These are phyloP conservation scores for Neofelis nebulosa DNA, from an alignment of 2,113 vertebrate genomes.

Conservation along the genomic window DNA sequence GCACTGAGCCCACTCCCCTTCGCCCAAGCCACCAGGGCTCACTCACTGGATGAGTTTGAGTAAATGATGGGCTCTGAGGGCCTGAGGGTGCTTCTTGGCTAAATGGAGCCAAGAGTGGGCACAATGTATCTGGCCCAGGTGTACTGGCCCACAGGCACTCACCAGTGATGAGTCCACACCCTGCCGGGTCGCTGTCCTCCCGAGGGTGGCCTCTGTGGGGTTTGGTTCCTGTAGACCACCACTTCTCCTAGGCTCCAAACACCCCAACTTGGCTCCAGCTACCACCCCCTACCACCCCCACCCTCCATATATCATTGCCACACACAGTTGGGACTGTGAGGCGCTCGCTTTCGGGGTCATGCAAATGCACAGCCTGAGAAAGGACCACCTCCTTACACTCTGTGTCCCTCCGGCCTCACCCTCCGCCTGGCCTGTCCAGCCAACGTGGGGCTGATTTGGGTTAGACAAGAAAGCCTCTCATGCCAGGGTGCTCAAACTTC, in stretches of 20 bases:
- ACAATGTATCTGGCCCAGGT: fast-evolving
- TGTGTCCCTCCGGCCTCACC: background rate
- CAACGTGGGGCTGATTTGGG: background rate
- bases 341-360: fast-evolving
- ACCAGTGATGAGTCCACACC: background rate
- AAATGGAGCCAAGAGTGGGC: fast-evolving
- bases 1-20: background rate
- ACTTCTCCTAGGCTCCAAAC: background rate
- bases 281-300: background rate
- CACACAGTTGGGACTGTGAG: background rate
- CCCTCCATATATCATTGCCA: too few relatives aligned
- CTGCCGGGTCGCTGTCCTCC: background rate
- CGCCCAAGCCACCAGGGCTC: background rate
- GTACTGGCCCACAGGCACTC: fast-evolving
- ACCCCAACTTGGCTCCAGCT: too few relatives aligned
- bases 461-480: background rate
- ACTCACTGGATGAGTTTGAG: background rate
- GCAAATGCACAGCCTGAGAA: background rate
- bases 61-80: background rate
- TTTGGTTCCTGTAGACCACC: background rate
- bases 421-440: background rate
- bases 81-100: background rate
- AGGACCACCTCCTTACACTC: background rate
- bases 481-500: too few relatives aligned
- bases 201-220: background rate